Conservation (phyloP, 92 coral and sea anemone genomes). For the Actinernus sp. region DNA sequence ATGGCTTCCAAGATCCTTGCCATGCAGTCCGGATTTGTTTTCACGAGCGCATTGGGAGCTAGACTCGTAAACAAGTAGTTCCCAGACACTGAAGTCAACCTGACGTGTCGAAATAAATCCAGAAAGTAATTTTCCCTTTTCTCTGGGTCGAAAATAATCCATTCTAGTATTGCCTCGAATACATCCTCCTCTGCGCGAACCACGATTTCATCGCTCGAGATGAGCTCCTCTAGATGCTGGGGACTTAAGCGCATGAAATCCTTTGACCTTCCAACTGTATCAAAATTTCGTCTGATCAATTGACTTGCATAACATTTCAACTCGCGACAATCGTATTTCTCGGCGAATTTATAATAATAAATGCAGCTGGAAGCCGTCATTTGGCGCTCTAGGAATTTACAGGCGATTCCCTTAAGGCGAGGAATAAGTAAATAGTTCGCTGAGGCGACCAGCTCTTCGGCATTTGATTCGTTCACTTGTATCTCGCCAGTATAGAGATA, state of each 20-base stretch:
- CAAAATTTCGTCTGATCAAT: slow-evolving; percentile 80
- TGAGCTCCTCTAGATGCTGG: slow-evolving; percentile 72
- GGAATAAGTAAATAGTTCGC: slow-evolving; percentile 87
- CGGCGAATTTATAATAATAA: slow-evolving; percentile 73
- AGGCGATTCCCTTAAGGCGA: slow-evolving; percentile 73
- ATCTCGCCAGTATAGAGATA: slow-evolving; percentile 88
- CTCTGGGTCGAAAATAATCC: slow-evolving; percentile 73
- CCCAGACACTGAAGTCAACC: slow-evolving; percentile 72
- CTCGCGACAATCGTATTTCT: slow-evolving; percentile 83
- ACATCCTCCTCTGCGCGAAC: slow-evolving; percentile 84
- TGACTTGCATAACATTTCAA: slow-evolving; percentile 72
- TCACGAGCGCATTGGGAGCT: slow-evolving; percentile 60
- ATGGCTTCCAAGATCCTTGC: slow-evolving; percentile 72
- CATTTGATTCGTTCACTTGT: slow-evolving; percentile 66
- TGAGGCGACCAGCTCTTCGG: slow-evolving; percentile 79
- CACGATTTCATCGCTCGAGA: slow-evolving; percentile 80
- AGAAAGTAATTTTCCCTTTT: slow-evolving; percentile 67
- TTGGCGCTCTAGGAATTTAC: slow-evolving; percentile 75
- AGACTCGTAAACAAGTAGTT: slow-evolving; percentile 69
- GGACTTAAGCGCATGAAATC: slow-evolving; percentile 65
- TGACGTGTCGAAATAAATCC: slow-evolving; percentile 77
- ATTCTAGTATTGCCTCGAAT: slow-evolving; percentile 76
- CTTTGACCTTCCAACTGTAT: slow-evolving; percentile 74
- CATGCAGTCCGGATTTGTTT: slow-evolving; percentile 56
- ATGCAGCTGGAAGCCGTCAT: slow-evolving; percentile 78